These are phyloP conservation scores for Morus bassanus DNA, from an alignment of 2,797 vertebrate genomes.

Conservation along the genomic window DNA sequence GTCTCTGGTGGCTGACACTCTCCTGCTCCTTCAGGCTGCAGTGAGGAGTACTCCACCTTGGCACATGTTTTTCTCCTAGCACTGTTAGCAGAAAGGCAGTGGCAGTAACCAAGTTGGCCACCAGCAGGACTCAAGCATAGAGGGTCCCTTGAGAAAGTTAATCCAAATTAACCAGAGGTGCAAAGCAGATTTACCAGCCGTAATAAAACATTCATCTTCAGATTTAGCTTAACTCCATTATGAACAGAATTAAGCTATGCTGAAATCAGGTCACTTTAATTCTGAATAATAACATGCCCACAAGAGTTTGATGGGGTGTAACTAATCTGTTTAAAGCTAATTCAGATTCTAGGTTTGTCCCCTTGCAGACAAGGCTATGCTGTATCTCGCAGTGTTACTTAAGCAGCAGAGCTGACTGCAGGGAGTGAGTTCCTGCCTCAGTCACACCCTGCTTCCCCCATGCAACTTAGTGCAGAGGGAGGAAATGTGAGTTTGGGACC, in stretches of 20 bases:
- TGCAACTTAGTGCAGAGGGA: not conserved
- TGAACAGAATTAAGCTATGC: not conserved
- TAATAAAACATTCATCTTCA: constrained; percentile 18
- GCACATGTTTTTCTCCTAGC: not conserved
- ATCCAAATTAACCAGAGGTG: constrained; percentile 38
- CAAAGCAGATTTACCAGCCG: constrained; percentile 16
- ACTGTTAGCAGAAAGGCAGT: not conserved
- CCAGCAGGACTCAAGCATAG: not conserved
- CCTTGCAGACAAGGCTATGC: not conserved
- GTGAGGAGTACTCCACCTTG: not conserved
- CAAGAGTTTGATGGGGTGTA: constrained; percentile 47
- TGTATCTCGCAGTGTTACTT: not conserved
- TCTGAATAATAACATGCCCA: constrained; percentile 14
- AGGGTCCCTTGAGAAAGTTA: not conserved
- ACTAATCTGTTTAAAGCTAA: constrained; percentile 45
- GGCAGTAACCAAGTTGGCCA: not conserved
- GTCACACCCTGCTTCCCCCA: not conserved
- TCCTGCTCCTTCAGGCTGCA: not conserved
- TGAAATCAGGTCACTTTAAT: constrained; percentile 49
- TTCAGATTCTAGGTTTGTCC: not conserved
- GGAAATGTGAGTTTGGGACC: not conserved
- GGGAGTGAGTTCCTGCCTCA: not conserved
- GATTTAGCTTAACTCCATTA: constrained; percentile 26
- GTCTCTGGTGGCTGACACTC: not conserved
- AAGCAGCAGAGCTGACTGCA: not conserved